These are phyloP conservation scores for Ylistrum balloti DNA, from an alignment of 1,140 invertebrate genomes.

Conservation along the genomic window DNA sequence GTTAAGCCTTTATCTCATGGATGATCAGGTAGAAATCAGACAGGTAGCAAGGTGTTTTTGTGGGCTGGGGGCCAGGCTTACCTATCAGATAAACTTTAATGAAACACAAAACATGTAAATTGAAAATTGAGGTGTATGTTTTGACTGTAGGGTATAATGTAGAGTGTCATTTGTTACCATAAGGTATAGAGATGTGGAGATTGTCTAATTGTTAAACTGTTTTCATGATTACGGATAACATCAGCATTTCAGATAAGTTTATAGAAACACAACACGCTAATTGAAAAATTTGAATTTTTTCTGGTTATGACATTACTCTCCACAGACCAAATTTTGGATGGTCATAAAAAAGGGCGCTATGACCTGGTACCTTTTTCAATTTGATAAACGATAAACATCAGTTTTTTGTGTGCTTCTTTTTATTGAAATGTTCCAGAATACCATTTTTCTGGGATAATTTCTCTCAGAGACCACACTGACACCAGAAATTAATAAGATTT, in stretches of 20 bases:
- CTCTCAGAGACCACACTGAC: neutral
- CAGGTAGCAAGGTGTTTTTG: constrained; percentile 9
- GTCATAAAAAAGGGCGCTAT: neutral
- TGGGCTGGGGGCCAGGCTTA: neutral
- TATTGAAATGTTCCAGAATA: neutral
- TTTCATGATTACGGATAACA: neutral
- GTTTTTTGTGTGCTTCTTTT: neutral
- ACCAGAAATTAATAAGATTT: neutral
- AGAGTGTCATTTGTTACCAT: neutral
- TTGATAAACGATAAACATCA: neutral
- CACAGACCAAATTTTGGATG: neutral
- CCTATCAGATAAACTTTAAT: neutral
- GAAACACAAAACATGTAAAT: neutral
- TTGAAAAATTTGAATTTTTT: neutral
- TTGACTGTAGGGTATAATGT: neutral
- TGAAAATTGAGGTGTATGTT: neutral
- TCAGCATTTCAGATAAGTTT: neutral
- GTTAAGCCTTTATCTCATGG: neutral
- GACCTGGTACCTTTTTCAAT: neutral
- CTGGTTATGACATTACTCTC: neutral
- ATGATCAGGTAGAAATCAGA: neutral
- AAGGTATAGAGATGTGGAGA: neutral
- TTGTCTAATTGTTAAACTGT: neutral
- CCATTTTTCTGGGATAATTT: neutral
- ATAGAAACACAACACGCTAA: neutral